Evolutionary conservation across 2,888 invertebrate genomes (phyloP), one percentile per base, ranked within the genome.

Genomic region (Volucella zonaria): DNA sequence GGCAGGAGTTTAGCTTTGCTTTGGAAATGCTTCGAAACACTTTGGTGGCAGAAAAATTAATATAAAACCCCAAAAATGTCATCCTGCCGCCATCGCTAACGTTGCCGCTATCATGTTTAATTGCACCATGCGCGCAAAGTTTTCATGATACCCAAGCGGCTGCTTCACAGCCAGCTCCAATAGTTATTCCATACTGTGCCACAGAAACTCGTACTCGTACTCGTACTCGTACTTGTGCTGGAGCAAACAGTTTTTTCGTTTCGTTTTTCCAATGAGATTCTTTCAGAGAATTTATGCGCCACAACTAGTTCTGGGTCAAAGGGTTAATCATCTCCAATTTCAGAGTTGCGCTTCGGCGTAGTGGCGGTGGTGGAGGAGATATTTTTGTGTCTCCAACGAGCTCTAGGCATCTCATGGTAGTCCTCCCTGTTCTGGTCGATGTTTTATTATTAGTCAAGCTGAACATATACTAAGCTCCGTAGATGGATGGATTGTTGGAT

Each of bases 321-420:
- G 82, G 87, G 87, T 87, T 87, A 87, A 87, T 87, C 87, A 87
- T 86, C 87, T 87, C 76, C 87, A 87, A 86, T 86, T 87, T 85
- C 78, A 81, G 68, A 66, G 74, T 62, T 68, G 61, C 38, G 49
- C 64, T 61, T 23, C 15, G 42, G 64, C 58, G 42, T 38, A 18
- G 49, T 38, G 23, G 45, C 64, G 67, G 42, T 43, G 12, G 49
- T 38, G 56, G 45, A 31, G 4, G 0, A 31, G 45, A 52, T 61
- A 61, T 42, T 66, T 43, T 42, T 11, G 15, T 49, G 4, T 66
- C 23, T 31, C 31, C 12, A 51, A 43, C 42, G 49, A 18, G 52
- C 49, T 74, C 9, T 23, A 59, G 43, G 43, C 47, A 54, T 43
- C 31, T 40, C 40, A 18, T 43, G 4, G 31, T 15, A n/a, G 18